Base-by-base conservation (phyloP, 37 sponge, comb jelly and placozoan genomes). In the Dysidea cf. avara region DNA sequence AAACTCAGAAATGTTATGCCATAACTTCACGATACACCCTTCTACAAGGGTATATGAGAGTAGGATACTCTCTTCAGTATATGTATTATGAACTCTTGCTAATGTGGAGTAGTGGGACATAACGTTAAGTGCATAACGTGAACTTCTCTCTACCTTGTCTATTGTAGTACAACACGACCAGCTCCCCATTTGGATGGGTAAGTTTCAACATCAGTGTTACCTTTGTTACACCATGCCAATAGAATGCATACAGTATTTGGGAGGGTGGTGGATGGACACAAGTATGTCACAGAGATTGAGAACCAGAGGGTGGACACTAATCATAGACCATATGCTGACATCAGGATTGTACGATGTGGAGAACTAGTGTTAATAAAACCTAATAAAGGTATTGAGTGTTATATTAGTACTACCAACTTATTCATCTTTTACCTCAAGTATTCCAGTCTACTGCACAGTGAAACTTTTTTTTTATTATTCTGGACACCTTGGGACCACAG, bases 191-290 rank as follows among this genome's bases (percentile, higher is more conserved):
- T 95, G 14, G 96, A 95, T 64, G 81, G 92, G 95, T 94, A 61
- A 76, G 95, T 59, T 66, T 9, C 28, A 25, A 22, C 21, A 30
- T 62, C 29, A 13, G 53, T 76, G 3, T 61, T 62, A 7, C 17
- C 38, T 12, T 71, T 57, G 40, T 52, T 39, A 66, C 28, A 3
- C 16, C 33, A 56, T 55, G 37, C 22, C 1, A 77, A 7, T 57
- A 93, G 99, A 32, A 65, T 84, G 24, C 99, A 97, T 68, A 95
- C 94, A 31, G 99, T 94, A 48, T 97, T 97, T 74, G 99, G 99
- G 2, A 84, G 56, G 25, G 95, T 94, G 51, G 43, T 97, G 5
- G 52, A 55, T 4, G 99, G 99, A 52, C 47, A 81, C 32, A 73
- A 92, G 73, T 86, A 72, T 68, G 90, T 97, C 57, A 35, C 57